Evolutionary conservation across 2,888 invertebrate genomes (phyloP), one percentile per base, ranked within the genome.

Genomic region (Dinocampus coccinellae): DNA sequence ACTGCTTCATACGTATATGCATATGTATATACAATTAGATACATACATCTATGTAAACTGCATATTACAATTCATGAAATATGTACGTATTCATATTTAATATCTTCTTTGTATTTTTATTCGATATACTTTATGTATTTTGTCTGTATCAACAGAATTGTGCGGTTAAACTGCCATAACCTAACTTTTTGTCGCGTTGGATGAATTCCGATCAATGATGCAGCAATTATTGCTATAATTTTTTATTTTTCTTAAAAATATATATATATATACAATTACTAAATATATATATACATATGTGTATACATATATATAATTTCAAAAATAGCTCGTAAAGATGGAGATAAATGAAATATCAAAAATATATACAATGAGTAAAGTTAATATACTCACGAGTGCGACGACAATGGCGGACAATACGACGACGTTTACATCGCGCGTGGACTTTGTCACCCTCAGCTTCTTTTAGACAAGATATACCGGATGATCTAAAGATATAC

Each of bases 1-100:
- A 77, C 66, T 72, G 74, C 75, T 74, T 73, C 70, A 26, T 29
- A 7, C 47, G 0, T 63, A 63, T 13, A 11, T 20, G 7, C 11
- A 36, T 36, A 36, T 36, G 36, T 36, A 11, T 39, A 39, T 13
- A 33, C 33, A 33, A 33, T 33, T 33, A 33, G 33, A 4, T 33
- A 33, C 7, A 33, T 16, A n/a, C 20, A 16, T n/a, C n/a, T n/a
- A n/a, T n/a, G 29, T 4, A n/a, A 29, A 29, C 29, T 4, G 3
- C 7, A 7, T 29, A 3, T 29, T 7, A 29, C 3, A 29, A 29
- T 29, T 29, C 29, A 29, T 7, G 29, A 3, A 29, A 29, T 29
- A 29, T n/a, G n/a, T n/a, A n/a, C n/a, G n/a, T n/a, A n/a, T n/a
- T n/a, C 9, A 61, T 36, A 34, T 36, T 20, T 39, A 39, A 34